phyloP scores from a whole-genome alignment of 1,140 invertebrate species.

The Leptinotarsa texana region DNA sequence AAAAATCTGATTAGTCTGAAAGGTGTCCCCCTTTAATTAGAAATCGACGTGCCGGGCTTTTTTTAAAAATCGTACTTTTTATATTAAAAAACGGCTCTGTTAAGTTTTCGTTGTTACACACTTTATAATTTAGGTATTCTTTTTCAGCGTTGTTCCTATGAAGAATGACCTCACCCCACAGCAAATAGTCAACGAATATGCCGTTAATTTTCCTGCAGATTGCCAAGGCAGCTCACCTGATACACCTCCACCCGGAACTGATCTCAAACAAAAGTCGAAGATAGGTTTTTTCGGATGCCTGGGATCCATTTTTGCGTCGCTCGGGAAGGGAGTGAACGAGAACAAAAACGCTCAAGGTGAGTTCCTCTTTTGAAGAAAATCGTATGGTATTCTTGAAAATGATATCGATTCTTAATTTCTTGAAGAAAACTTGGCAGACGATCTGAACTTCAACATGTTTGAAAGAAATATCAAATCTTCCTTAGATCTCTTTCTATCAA shows the following conservation, averaged over 20 bases:
- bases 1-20: no score
- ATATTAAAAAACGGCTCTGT: no score
- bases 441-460: no score
- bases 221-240: slow-evolving; percentile 55
- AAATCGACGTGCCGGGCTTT: no score
- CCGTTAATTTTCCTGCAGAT: slow-evolving; percentile 41
- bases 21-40: no score
- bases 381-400: neutral
- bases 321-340: slow-evolving; percentile 77
- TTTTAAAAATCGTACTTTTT: no score
- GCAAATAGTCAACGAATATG: slow-evolving; percentile 35
- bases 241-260: slow-evolving; percentile 54
- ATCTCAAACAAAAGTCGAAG: slow-evolving; percentile 71
- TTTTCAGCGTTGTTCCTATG: slow-evolving; percentile 21
- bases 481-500: no score
- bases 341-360: slow-evolving; percentile 63
- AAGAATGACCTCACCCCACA: slow-evolving; percentile 12
- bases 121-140: no score
- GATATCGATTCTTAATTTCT: neutral
- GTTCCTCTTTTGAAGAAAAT: neutral
- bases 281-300: slow-evolving; percentile 85
- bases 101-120: no score
- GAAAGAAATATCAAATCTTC: no score
- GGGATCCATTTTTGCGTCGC: slow-evolving; percentile 80
- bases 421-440: no score